A percentile compares a stretch with the other conserved stretches of the same genome.
Conservation (phyloP, 2,113 vertebrate species). For the Riparia riparia region DNA sequence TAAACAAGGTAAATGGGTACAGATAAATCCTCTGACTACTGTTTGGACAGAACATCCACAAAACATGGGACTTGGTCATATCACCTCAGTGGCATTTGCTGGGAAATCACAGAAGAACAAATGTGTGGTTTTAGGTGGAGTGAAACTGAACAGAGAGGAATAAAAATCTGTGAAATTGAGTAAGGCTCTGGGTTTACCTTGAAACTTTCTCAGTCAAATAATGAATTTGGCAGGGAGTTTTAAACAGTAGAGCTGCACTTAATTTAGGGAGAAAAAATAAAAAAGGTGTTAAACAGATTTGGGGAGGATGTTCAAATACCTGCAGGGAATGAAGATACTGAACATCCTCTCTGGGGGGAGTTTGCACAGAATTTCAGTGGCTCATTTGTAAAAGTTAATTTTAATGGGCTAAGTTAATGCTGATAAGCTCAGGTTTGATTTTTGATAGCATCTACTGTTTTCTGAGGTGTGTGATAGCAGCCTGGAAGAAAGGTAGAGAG, state of each 20-base stretch:
- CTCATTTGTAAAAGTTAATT: not conserved
- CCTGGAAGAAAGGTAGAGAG: not conserved
- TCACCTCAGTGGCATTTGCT: not conserved
- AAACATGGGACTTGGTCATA: not conserved
- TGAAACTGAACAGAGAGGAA: not conserved
- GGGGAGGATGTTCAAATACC: not conserved
- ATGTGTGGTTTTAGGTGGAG: not conserved
- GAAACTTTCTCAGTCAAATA: not conserved
- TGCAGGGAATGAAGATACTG: not conserved
- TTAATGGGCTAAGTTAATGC: not conserved
- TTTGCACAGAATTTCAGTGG: not conserved
- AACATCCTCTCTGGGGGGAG: not conserved
- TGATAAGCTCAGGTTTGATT: not conserved
- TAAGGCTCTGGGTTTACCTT: not conserved
- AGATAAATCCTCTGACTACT: constrained; percentile 42
- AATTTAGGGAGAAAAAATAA: not conserved
- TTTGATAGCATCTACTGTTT: not conserved
- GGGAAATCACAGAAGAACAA: not conserved
- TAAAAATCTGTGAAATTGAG: not conserved
- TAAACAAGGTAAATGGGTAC: constrained; percentile 41
- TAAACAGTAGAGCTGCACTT: not conserved
- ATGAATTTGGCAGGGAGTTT: not conserved
- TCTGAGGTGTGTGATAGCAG: not conserved
- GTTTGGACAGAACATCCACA: constrained; percentile 18
- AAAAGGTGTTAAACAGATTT: not conserved